phyloP scores from a whole-genome alignment of 30 jellyfish, hydroid and myxozoan species.

The Nemopilema nomurai region DNA sequence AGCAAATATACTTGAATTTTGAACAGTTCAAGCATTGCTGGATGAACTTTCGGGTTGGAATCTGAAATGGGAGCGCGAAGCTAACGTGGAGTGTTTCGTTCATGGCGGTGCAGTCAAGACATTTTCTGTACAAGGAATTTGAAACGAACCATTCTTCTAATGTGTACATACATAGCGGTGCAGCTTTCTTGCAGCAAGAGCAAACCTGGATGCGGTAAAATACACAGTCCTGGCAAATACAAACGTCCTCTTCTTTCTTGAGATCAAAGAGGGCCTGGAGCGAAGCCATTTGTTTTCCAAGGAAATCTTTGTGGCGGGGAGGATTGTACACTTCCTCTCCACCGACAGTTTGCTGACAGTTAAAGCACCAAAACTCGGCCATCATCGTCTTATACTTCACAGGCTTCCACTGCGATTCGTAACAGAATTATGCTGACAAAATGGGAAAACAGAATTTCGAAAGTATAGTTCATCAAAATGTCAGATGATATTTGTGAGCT shows the following conservation, averaged over 20 bases:
- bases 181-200: constrained; percentile 70
- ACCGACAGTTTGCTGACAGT: constrained; percentile 85
- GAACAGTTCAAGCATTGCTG: constrained; percentile 84
- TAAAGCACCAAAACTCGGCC: constrained; percentile 85
- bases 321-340: constrained; percentile 73
- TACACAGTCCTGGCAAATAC: constrained; percentile 95
- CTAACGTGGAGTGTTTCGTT: constrained; percentile 74
- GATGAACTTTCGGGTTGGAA: constrained; percentile 82
- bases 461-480: too few species aligned
- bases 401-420: neutral
- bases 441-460: too few species aligned
- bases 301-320: constrained; percentile 62
- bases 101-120: constrained; percentile 94
- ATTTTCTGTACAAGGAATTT: constrained; percentile 62
- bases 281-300: constrained; percentile 69
- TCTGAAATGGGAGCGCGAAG: constrained; percentile 31
- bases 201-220: constrained; percentile 84
- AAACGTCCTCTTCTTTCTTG: constrained; percentile 48
- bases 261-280: constrained; percentile 47
- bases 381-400: constrained; percentile 17
- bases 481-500: too few species aligned
- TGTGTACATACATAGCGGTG: constrained; percentile 95
- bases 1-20: constrained; percentile 81
- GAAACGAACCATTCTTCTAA: constrained; percentile 85
- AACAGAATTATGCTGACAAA: too few species aligned